Percentiles rank a stretch among this genome's conserved stretches.
Evolutionary conservation across 35 echinoderm and acorn worm species (phyloP).

Genomic region (Strongylocentrotus purpuratus): DNA sequence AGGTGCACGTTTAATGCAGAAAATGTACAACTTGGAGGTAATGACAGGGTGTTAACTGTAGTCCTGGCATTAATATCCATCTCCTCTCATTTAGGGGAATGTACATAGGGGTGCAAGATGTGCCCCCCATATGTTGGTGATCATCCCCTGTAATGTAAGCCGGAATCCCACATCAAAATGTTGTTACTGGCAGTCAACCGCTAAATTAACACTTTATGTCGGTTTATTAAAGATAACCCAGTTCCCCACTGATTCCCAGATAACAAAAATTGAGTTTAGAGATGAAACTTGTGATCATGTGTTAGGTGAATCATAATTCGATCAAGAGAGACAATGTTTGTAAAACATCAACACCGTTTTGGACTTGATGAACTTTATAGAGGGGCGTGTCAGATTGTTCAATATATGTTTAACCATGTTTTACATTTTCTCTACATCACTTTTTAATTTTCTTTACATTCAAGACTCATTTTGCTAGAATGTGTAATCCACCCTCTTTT

Average conservation of each 20-base stretch:
- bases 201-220: slow-evolving; percentile 5
- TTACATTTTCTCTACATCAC: neutral
- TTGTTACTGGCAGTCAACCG: slow-evolving; percentile 1
- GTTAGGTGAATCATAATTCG: slow-evolving; percentile 12
- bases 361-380: neutral
- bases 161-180: slow-evolving; percentile 6
- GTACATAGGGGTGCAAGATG: neutral
- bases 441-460: neutral
- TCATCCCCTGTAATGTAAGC: neutral
- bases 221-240: neutral
- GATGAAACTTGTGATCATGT: neutral
- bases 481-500: neutral
- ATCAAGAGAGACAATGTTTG: neutral
- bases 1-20: neutral
- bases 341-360: neutral
- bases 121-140: neutral
- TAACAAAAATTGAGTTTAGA: neutral
- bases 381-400: neutral
- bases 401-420: neutral
- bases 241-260: neutral
- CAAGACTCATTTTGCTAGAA: neutral
- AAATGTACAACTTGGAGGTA: neutral
- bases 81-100: neutral
- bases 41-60: neutral
- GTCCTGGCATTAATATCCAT: neutral